Evolutionary conservation across 2,797 vertebrate genomes (phyloP).

Genomic region (Pogonophryne albipinna): DNA sequence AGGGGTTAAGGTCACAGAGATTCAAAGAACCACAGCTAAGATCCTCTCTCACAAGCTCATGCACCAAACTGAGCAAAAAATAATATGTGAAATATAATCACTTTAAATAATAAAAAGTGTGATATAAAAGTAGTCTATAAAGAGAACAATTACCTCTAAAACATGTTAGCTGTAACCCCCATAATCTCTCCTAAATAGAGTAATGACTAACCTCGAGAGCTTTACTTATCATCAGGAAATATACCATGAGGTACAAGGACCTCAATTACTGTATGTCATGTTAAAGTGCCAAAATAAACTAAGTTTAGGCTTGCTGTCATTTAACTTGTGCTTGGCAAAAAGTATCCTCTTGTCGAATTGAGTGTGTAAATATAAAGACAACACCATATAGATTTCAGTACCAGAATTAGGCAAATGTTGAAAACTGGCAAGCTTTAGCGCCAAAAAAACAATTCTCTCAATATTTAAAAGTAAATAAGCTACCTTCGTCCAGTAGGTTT

Average conservation of each 20-base stretch:
- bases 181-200: constrained; percentile 1
- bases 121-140: not conserved
- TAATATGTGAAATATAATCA: constrained; percentile 13
- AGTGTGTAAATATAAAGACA: constrained; percentile 14
- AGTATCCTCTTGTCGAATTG: not conserved
- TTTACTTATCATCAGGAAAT: constrained; percentile 18
- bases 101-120: constrained; percentile 15
- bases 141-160: constrained; percentile 12
- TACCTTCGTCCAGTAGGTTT: not conserved
- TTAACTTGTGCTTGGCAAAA: not conserved
- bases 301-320: not conserved
- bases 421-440: not conserved
- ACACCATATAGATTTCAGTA: constrained; percentile 40
- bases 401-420: constrained; percentile 5
- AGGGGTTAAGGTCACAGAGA: constrained; percentile 70
- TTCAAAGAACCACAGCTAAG: constrained; percentile 50
- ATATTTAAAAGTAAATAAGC: not conserved
- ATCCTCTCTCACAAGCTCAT: constrained; percentile 21
- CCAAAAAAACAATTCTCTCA: not conserved
- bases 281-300: constrained; percentile 1
- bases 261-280: not conserved
- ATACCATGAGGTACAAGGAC: not conserved
- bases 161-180: constrained; percentile 1
- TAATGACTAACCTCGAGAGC: not conserved
- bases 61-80: not conserved